Percentiles rank a stretch among this genome's conserved stretches.
These are phyloP conservation scores for Arrhamphus sclerolepis DNA, from an alignment of 2,797 vertebrate genomes.

Conservation along the genomic window DNA sequence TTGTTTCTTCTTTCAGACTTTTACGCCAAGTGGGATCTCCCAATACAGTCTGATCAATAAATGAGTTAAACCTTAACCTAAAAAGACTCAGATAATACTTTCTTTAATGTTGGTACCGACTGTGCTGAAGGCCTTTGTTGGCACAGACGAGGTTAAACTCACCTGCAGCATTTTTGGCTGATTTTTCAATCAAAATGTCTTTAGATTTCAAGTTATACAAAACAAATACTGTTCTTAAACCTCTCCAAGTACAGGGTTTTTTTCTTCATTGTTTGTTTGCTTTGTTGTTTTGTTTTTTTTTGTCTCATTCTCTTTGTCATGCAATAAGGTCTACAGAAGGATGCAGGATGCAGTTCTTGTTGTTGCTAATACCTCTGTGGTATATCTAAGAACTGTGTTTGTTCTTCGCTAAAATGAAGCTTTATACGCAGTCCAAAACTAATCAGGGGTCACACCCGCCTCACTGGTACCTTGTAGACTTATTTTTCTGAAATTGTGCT, in stretches of 20 bases:
- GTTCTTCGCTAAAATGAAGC: constrained; percentile 63
- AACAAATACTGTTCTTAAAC: constrained; percentile 67
- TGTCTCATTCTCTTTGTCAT: constrained; percentile 68
- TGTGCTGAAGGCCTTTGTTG: constrained; percentile 73
- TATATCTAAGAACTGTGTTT: constrained; percentile 59
- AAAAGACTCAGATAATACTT: constrained; percentile 70
- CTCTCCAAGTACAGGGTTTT: constrained; percentile 45
- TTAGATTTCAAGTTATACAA: constrained; percentile 73
- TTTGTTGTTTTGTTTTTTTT: constrained; percentile 12
- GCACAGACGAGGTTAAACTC: constrained; percentile 68
- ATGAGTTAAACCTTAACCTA: constrained; percentile 64
- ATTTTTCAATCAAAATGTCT: constrained; percentile 74
- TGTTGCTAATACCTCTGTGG: constrained; percentile 56
- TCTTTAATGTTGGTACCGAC: constrained; percentile 59
- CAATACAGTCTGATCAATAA: constrained; percentile 66
- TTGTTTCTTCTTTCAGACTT: constrained; percentile 50
- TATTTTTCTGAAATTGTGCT: constrained; percentile 22
- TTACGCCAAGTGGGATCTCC: constrained; percentile 65
- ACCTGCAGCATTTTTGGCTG: constrained; percentile 48
- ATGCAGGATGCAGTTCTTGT: constrained; percentile 74
- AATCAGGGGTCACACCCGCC: constrained; percentile 30
- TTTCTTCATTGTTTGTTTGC: no score
- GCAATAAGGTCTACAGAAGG: constrained; percentile 76
- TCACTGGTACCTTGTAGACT: constrained; percentile 29
- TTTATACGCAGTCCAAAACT: constrained; percentile 52